Conservation (phyloP, 2,797 vertebrate genomes). For the Benthosema pterotum region DNA sequence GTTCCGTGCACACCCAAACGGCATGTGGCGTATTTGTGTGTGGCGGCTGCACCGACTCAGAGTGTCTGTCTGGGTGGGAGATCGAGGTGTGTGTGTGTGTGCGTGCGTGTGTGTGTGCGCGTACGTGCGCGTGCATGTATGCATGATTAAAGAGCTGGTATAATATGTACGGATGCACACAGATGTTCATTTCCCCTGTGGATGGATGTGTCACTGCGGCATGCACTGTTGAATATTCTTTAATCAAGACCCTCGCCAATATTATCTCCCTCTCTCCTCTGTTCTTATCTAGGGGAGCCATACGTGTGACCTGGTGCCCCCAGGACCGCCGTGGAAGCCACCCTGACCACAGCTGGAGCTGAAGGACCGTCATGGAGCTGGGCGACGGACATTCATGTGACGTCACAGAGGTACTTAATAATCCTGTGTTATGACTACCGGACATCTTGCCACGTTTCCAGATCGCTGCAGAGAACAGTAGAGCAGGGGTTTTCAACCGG, state of each 20-base stretch:
- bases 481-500: too few species aligned
- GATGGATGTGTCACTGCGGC: not conserved
- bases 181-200: constrained; percentile 13
- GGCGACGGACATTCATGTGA: not conserved
- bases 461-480: too few species aligned
- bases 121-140: not conserved
- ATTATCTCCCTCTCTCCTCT: not conserved
- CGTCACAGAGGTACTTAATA: not conserved
- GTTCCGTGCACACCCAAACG: constrained; percentile 2
- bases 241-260: not conserved
- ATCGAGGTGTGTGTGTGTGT: not conserved
- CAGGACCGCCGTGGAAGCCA: too few species aligned
- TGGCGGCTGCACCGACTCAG: not conserved
- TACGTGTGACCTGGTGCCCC: constrained; percentile 20
- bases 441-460: too few species aligned
- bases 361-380: not conserved
- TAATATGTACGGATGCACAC: constrained; percentile 23
- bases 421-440: too few species aligned
- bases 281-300: not conserved
- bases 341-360: not conserved
- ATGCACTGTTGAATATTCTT: not conserved
- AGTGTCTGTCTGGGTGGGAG: constrained; percentile 1
- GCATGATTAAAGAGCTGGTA: constrained; percentile 20
- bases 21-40: not conserved
- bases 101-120: too few species aligned